Conservation (phyloP, 35 echinoderm and acorn worm species). For the Lytechinus variegatus region DNA sequence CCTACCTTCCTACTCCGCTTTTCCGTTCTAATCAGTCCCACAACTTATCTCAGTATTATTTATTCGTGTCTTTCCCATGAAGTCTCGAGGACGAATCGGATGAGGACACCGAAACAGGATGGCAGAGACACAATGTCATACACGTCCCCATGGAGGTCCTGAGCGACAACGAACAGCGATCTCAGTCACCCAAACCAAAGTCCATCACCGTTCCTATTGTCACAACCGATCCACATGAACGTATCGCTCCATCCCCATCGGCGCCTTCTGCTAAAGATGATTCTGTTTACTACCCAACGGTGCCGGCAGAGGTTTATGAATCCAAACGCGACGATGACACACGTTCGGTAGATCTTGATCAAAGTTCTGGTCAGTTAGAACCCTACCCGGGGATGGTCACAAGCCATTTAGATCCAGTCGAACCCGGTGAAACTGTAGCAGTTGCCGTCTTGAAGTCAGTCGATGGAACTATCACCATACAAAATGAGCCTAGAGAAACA, state of each 20-base stretch:
- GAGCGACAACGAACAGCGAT: not conserved
- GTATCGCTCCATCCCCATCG: not conserved
- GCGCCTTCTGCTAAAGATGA: not conserved
- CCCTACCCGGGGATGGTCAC: not conserved
- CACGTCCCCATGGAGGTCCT: not conserved
- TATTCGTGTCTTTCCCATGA: not conserved
- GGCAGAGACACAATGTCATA: not conserved
- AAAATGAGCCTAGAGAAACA: not conserved
- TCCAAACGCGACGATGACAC: too few relatives aligned
- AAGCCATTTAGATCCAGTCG: not conserved
- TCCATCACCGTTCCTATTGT: not conserved
- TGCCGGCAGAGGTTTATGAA: too few relatives aligned
- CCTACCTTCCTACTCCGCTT: too few relatives aligned
- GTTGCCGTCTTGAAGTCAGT: not conserved
- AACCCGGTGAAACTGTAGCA: not conserved
- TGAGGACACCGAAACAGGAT: not conserved
- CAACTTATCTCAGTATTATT: too few relatives aligned
- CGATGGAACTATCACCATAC: not conserved
- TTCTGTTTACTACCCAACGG: too few relatives aligned
- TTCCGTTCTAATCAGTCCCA: too few relatives aligned
- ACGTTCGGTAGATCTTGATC: not conserved
- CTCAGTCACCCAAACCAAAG: not conserved
- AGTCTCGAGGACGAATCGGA: not conserved
- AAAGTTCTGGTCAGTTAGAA: too few relatives aligned
- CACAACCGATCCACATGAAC: not conserved